phyloP scores from a whole-genome alignment of 1,140 invertebrate genomes.

The Meloidogyne floridensis region DNA sequence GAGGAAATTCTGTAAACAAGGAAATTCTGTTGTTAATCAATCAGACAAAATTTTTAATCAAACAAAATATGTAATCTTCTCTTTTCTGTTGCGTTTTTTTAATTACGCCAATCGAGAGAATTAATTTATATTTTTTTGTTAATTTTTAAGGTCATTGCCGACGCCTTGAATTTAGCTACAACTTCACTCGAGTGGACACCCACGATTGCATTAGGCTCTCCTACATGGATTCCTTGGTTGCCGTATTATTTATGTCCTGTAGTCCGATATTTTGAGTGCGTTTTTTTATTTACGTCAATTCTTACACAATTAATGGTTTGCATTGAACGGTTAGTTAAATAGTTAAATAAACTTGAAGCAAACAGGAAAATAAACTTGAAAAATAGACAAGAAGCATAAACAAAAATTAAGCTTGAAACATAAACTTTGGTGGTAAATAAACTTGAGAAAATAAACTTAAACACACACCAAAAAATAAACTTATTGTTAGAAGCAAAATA shows the following conservation, averaged over 20 bases:
- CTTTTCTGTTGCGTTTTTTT: too few species aligned
- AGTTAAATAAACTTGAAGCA: constrained; percentile 4
- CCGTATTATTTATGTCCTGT: constrained; percentile 58
- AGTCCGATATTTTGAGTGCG: constrained; percentile 59
- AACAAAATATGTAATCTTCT: too few species aligned
- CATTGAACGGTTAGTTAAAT: constrained; percentile 55
- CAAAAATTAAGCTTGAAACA: background rate
- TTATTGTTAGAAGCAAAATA: too few species aligned
- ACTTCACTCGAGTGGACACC: constrained; percentile 53
- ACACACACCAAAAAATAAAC: background rate
- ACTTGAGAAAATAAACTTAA: background rate
- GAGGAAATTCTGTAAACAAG: too few species aligned
- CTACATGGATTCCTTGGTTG: constrained; percentile 47
- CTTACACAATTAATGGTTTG: constrained; percentile 63
- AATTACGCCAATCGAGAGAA: too few species aligned
- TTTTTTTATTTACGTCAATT: constrained; percentile 64
- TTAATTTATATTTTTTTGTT: too few species aligned
- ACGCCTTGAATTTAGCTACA: constrained; percentile 51
- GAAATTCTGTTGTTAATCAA: too few species aligned
- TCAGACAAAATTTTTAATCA: too few species aligned
- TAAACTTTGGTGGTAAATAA: background rate
- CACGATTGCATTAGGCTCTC: constrained; percentile 44
- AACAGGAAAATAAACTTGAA: background rate
- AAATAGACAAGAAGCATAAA: constrained; percentile 6
- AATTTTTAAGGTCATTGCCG: constrained; percentile 30